These are phyloP conservation scores for Crocallis elinguaria DNA, from an alignment of 2,888 invertebrate genomes.

Conservation along the genomic window DNA sequence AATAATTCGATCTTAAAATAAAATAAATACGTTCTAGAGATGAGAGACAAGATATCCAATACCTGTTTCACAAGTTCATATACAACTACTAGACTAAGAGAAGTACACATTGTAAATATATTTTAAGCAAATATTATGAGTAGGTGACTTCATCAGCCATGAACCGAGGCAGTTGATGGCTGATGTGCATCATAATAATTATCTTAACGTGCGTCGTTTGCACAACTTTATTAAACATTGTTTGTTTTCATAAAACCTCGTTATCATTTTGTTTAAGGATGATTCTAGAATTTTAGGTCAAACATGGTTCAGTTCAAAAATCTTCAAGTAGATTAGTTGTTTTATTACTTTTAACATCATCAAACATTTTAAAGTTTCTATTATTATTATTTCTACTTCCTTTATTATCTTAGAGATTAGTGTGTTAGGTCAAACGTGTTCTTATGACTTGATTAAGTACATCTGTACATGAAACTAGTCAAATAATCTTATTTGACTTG, in stretches of 20 bases:
- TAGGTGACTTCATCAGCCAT: constrained; percentile 29
- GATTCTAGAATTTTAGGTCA: constrained; percentile 17
- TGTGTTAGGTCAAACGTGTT: background rate
- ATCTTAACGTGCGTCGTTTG: constrained; percentile 16
- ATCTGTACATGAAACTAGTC: too few species aligned
- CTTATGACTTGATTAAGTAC: too few species aligned
- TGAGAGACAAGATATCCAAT: background rate
- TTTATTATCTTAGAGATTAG: background rate
- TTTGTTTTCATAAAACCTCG: constrained; percentile 12
- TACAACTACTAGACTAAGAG: constrained; percentile 1
- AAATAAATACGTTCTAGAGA: background rate
- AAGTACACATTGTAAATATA: constrained; percentile 15
- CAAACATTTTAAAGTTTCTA: background rate
- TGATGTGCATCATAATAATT: constrained; percentile 26
- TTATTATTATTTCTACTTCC: background rate
- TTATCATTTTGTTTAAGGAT: constrained; percentile 16
- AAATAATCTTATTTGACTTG: background rate
- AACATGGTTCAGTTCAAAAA: constrained; percentile 4
- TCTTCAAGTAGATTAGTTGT: background rate
- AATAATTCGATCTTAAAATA: too few species aligned
- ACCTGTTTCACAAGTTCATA: constrained; percentile 11
- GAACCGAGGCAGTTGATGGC: constrained; percentile 3
- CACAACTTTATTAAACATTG: constrained; percentile 13
- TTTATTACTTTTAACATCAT: background rate
- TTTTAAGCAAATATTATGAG: constrained; percentile 15